Conservation (phyloP, 2,113 vertebrate genomes). For the Suncus etruscus region DNA sequence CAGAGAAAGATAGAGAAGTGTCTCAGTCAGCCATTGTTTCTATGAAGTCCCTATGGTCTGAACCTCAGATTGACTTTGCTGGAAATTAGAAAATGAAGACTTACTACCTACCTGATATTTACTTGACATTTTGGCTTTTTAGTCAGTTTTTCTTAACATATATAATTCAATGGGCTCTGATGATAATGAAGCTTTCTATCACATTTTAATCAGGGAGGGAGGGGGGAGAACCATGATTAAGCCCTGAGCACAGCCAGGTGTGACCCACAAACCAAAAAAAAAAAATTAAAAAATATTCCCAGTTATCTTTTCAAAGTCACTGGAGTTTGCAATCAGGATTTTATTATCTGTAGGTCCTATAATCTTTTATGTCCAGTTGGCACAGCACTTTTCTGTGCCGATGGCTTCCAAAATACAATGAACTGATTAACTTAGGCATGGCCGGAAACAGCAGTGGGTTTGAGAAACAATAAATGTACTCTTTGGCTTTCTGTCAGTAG, state of each 20-base stretch:
- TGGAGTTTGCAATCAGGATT: conserved; percentile 71
- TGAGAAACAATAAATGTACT: conserved; percentile 70
- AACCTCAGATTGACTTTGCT: neutral
- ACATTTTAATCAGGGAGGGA: conserved; percentile 20
- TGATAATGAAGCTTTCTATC: neutral
- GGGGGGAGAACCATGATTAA: too few species aligned
- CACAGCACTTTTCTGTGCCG: conserved; percentile 56
- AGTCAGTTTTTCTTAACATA: neutral
- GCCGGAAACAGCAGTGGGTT: conserved; percentile 55
- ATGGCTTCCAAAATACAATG: conserved; percentile 71
- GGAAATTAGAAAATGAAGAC: conserved; percentile 25
- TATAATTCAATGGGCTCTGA: neutral
- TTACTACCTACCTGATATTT: neutral
- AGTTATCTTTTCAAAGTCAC: conserved; percentile 48
- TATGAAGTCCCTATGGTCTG: neutral
- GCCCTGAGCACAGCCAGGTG: too few species aligned
- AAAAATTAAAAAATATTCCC: neutral
- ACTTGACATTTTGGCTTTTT: neutral
- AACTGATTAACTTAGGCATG: conserved; percentile 63
- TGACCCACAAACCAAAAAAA: too few species aligned
- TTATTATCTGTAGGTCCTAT: conserved; percentile 55
- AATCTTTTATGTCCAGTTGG: conserved; percentile 65
- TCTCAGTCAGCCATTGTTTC: neutral
- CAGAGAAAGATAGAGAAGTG: neutral
- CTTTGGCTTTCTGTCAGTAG: conserved; percentile 20